Conservation (phyloP, 2,888 invertebrate species). For the Diplazon laetatorius region DNA sequence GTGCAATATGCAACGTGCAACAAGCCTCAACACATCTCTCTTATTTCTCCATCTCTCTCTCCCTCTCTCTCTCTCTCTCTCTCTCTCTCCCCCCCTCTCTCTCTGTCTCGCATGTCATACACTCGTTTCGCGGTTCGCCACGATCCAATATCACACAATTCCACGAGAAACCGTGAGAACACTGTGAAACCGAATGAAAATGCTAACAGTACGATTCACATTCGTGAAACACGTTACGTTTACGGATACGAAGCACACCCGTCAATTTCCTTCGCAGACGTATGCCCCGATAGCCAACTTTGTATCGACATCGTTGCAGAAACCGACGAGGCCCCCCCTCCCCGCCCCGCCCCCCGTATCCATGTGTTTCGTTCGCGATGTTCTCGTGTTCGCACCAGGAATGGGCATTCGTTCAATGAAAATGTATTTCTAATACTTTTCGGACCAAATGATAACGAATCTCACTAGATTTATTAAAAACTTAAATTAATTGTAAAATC, state of each 20-base stretch:
- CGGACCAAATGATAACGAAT: too few relatives aligned
- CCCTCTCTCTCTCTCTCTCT: not conserved
- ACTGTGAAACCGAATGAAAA: not conserved
- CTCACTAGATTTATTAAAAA: too few relatives aligned
- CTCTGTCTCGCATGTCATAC: too few relatives aligned
- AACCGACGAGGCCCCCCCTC: too few relatives aligned
- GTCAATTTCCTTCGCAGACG: constrained; percentile 52
- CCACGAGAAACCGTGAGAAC: constrained; percentile 8
- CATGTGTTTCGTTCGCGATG: too few relatives aligned
- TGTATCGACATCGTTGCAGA: constrained; percentile 33
- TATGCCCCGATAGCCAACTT: constrained; percentile 49
- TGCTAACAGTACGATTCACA: too few relatives aligned
- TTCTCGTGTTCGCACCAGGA: too few relatives aligned
- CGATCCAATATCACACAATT: constrained; percentile 52
- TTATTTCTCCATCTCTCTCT: constrained; percentile 13
- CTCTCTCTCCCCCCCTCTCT: too few relatives aligned
- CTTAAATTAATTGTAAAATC: too few relatives aligned
- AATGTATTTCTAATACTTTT: too few relatives aligned
- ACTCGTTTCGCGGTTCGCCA: not conserved
- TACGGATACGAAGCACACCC: not conserved
- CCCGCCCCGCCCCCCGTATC: too few relatives aligned
- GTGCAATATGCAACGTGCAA: constrained; percentile 25
- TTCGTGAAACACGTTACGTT: constrained; percentile 26
- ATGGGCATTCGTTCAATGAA: too few relatives aligned
- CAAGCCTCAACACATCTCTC: constrained; percentile 4